These are phyloP conservation scores for Epizoanthus fatuus DNA, from an alignment of 92 coral and sea anemone genomes.

Conservation along the genomic window DNA sequence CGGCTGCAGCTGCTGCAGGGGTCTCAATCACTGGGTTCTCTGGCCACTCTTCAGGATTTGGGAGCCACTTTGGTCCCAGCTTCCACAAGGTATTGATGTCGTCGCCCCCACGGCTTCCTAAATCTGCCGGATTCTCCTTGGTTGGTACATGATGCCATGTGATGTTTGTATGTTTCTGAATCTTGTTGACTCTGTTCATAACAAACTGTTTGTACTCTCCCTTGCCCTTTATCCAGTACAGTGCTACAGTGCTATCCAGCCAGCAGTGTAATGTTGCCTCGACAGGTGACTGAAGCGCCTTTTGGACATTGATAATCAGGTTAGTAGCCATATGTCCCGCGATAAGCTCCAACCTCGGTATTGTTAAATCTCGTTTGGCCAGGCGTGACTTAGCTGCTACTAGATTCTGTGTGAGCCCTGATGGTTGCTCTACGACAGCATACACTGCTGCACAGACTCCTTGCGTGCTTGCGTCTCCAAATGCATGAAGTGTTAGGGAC, in stretches of 20 bases:
- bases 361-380: slow-evolving; percentile 14
- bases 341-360: slow-evolving; percentile 16
- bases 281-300: not conserved
- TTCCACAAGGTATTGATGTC: not conserved
- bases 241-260: not conserved
- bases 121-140: slow-evolving; percentile 1
- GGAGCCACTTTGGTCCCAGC: slow-evolving; percentile 11
- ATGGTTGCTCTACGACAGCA: too few species aligned
- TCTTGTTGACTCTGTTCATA: slow-evolving; percentile 13
- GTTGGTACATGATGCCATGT: not conserved
- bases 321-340: slow-evolving; percentile 30
- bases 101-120: slow-evolving; percentile 5
- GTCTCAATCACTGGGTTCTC: not conserved
- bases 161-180: slow-evolving; percentile 7
- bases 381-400: slow-evolving; percentile 22
- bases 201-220: slow-evolving; percentile 33
- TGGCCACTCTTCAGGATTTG: slow-evolving; percentile 10
- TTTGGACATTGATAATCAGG: not conserved
- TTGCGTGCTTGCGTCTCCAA: not conserved
- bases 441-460: too few species aligned
- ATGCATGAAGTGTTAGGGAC: slow-evolving; percentile 4
- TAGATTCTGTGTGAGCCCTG: too few species aligned
- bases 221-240: slow-evolving; percentile 1
- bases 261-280: not conserved
- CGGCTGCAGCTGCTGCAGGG: slow-evolving; percentile 5